Evolutionary conservation across 2,797 vertebrate species (phyloP).

Genomic region (Falco cherrug): DNA sequence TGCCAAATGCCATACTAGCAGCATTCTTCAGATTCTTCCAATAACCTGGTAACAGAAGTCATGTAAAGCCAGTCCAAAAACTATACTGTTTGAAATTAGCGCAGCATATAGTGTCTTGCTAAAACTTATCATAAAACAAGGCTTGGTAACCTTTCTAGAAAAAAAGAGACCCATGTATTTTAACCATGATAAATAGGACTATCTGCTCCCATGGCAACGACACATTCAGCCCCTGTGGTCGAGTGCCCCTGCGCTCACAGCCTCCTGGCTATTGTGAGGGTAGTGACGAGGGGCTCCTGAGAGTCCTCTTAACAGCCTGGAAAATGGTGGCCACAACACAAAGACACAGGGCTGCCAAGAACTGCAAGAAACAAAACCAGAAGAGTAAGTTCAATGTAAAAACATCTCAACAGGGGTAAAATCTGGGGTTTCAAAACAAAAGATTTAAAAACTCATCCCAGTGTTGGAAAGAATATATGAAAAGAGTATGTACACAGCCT

Average conservation of each 20-base stretch:
- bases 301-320: neutral
- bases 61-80: neutral
- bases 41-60: neutral
- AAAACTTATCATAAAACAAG: neutral
- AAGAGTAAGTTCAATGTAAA: neutral
- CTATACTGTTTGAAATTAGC: neutral
- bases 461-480: neutral
- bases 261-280: neutral
- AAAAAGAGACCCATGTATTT: neutral
- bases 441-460: neutral
- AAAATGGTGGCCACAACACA: neutral
- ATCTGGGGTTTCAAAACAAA: neutral
- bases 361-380: neutral
- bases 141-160: neutral
- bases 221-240: neutral
- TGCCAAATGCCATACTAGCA: neutral
- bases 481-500: neutral
- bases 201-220: constrained; percentile 13
- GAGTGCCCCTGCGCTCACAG: neutral
- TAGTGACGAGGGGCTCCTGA: neutral
- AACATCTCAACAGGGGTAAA: neutral
- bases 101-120: neutral
- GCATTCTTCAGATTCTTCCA: neutral
- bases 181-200: neutral
- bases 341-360: neutral